Percentiles rank a stretch among this genome's conserved stretches.
phyloP scores from a whole-genome alignment of 2,113 vertebrate genomes.

The Sylvietta virens region DNA sequence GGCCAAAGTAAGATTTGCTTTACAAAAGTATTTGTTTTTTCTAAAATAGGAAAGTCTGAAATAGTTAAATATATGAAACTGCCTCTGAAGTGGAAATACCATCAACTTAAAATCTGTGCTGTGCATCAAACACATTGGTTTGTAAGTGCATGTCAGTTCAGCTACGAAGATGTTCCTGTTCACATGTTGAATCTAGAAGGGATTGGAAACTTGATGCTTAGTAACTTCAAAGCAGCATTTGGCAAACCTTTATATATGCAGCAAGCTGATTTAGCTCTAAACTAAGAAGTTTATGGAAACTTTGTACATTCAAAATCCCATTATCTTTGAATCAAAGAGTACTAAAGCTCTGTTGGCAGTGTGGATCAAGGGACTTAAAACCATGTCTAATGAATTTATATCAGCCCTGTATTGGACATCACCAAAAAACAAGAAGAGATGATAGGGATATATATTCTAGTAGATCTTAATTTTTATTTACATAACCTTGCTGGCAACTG shows the following conservation, averaged over 20 bases:
- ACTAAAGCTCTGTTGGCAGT: not conserved
- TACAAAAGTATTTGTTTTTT: not conserved
- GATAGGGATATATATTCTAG: not conserved
- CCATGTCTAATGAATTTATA: not conserved
- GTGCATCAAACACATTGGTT: not conserved
- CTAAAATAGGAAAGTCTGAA: not conserved
- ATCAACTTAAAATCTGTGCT: not conserved
- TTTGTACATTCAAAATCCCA: not conserved
- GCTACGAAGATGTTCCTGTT: not conserved
- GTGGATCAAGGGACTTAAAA: not conserved
- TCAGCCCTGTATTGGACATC: not conserved
- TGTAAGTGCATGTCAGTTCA: not conserved
- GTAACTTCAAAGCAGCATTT: not conserved
- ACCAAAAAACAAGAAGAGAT: not conserved
- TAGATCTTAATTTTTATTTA: not conserved
- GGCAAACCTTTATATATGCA: not conserved
- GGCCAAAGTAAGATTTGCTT: not conserved
- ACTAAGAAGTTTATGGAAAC: slow-evolving; percentile 18
- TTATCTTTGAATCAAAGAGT: slow-evolving; percentile 19
- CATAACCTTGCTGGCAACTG: not conserved
- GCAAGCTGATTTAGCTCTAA: not conserved
- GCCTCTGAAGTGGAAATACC: not conserved
- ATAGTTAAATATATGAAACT: not conserved
- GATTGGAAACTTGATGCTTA: not conserved
- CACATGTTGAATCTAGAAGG: not conserved